Conservation (phyloP, 2,797 vertebrate genomes). For the Gila robusta region DNA sequence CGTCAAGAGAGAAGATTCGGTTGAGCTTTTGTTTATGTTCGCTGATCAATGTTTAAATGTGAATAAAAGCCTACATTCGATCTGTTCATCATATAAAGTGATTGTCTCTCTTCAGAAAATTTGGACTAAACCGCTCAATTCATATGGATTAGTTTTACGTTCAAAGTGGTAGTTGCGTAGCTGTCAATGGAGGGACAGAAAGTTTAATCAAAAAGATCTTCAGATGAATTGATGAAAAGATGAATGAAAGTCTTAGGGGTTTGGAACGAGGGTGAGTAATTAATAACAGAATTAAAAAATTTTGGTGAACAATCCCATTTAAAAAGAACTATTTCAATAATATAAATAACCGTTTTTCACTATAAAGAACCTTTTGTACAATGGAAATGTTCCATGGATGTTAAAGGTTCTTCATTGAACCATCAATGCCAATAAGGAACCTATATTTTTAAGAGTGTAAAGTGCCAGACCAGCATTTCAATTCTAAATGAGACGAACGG, state of each 20-base stretch:
- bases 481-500: not conserved
- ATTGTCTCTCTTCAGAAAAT: not conserved
- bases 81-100: not conserved
- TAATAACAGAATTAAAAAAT: not conserved
- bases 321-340: not conserved
- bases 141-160: not conserved
- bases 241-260: no score
- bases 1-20: no score
- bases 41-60: no score
- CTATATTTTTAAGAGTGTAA: not conserved
- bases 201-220: not conserved
- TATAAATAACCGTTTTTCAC: not conserved
- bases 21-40: no score
- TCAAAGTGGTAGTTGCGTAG: not conserved
- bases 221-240: not conserved
- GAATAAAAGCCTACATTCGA: no score
- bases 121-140: not conserved
- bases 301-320: not conserved
- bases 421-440: not conserved
- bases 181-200: not conserved
- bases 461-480: constrained; percentile 38
- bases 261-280: not conserved
- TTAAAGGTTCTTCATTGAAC: not conserved
- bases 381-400: not conserved
- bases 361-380: not conserved